Conservation (phyloP, 2,888 invertebrate genomes). For the Hyles lineata region DNA sequence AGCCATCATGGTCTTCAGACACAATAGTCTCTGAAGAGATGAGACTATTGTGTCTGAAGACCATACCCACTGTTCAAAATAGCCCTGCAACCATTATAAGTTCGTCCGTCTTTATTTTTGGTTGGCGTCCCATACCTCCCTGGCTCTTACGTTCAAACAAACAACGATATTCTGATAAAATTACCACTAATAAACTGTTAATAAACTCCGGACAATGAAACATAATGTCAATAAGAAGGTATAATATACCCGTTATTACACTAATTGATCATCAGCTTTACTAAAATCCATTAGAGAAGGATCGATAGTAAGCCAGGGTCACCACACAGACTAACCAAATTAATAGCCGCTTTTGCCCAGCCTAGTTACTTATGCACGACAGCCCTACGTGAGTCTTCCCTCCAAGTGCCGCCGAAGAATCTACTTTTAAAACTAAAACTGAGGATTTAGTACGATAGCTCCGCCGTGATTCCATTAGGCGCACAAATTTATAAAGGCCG, state of each 20-base stretch:
- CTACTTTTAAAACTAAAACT: neutral
- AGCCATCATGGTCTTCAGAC: too few relatives aligned
- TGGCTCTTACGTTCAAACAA: too few relatives aligned
- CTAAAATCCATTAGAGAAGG: slow-evolving; percentile 1
- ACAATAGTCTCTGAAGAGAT: too few relatives aligned
- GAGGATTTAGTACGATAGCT: neutral
- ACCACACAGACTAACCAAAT: slow-evolving; percentile 8
- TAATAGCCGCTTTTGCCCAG: slow-evolving; percentile 1
- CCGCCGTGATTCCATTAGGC: neutral
- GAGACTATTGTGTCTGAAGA: too few relatives aligned
- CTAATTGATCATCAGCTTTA: neutral
- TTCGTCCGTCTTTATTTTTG: too few relatives aligned
- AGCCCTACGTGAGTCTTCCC: neutral
- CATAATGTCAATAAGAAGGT: too few relatives aligned
- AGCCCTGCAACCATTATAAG: too few relatives aligned
- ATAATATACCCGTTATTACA: neutral
- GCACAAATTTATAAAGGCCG: neutral
- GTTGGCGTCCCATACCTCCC: too few relatives aligned
- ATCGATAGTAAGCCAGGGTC: slow-evolving; percentile 6
- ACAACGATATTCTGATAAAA: too few relatives aligned
- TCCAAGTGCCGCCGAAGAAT: neutral
- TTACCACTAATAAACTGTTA: too few relatives aligned
- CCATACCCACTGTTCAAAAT: too few relatives aligned
- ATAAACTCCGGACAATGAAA: neutral
- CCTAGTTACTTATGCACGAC: slow-evolving; percentile 4